Percentiles rank a stretch among this genome's conserved stretches.
Evolutionary conservation across 2,888 invertebrate genomes (phyloP).

Genomic region (Melieria crassipennis): DNA sequence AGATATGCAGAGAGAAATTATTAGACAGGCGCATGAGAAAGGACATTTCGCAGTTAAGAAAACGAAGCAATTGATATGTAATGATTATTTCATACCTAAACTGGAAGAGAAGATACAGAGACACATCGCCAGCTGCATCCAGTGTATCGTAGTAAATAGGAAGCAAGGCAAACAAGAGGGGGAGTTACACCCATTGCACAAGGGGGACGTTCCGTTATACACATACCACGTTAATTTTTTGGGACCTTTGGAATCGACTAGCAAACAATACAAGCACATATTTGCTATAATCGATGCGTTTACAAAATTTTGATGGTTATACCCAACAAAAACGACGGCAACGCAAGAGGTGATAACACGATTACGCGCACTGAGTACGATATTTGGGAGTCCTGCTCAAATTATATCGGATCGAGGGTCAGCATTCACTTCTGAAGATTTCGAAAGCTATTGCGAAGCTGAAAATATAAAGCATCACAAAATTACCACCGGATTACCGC

Average conservation of each 20-base stretch:
- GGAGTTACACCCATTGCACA: constrained; percentile 23
- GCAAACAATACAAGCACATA: constrained; percentile 45
- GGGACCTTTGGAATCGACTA: constrained; percentile 45
- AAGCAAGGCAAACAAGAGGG: constrained; percentile 38
- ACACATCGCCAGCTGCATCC: constrained; percentile 38
- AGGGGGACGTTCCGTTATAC: not conserved
- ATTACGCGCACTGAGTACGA: constrained; percentile 45
- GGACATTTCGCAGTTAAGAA: constrained; percentile 18
- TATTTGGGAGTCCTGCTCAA: constrained; percentile 50
- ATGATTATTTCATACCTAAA: constrained; percentile 28
- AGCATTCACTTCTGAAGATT: constrained; percentile 47
- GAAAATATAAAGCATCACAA: constrained; percentile 43
- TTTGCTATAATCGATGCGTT: constrained; percentile 57
- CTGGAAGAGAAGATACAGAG: constrained; percentile 39
- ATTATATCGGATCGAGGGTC: constrained; percentile 48
- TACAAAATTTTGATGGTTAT: constrained; percentile 59
- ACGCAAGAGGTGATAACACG: constrained; percentile 6
- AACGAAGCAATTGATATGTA: not conserved
- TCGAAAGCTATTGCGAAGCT: constrained; percentile 56
- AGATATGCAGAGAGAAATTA: constrained; percentile 33
- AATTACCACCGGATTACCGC: constrained; percentile 44
- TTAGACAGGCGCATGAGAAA: constrained; percentile 39
- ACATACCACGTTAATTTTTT: constrained; percentile 30
- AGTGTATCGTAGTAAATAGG: constrained; percentile 37
- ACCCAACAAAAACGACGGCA: constrained; percentile 42